Percentiles rank a stretch among this genome's conserved stretches.
Evolutionary conservation across 2,797 vertebrate species (phyloP).

Genomic region (Passerculus sandwichensis): DNA sequence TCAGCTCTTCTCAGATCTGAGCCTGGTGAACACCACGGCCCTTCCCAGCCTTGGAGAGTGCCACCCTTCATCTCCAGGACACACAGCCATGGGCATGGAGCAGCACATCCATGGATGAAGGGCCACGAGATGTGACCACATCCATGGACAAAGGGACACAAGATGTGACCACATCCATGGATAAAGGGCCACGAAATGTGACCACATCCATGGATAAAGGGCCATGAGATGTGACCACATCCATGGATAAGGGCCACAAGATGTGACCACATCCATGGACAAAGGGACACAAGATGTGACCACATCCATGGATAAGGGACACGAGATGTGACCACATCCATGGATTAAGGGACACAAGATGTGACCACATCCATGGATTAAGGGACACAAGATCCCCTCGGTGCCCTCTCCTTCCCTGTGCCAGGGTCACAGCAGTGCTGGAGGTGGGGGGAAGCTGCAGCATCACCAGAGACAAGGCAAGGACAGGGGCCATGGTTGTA

Average conservation of each 20-base stretch:
- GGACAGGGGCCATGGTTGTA: fast-evolving
- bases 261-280: neutral
- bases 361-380: neutral
- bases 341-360: no score
- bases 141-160: no score
- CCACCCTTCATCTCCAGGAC: neutral
- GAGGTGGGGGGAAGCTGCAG: neutral
- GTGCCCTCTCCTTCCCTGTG: neutral
- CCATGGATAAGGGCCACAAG: no score
- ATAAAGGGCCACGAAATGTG: neutral
- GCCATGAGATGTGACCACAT: no score
- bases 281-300: neutral
- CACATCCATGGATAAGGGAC: neutral
- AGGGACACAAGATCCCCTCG: fast-evolving
- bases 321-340: no score
- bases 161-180: neutral
- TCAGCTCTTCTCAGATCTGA: neutral
- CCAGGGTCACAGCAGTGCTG: neutral
- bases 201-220: no score
- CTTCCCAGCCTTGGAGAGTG: neutral
- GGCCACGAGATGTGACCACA: no score
- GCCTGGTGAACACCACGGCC: neutral
- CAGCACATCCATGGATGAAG: no score
- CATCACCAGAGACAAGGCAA: neutral
- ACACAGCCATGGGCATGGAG: fast-evolving